Evolutionary conservation across 1,140 invertebrate species (phyloP).

Genomic region (Drosophila ficusphila): DNA sequence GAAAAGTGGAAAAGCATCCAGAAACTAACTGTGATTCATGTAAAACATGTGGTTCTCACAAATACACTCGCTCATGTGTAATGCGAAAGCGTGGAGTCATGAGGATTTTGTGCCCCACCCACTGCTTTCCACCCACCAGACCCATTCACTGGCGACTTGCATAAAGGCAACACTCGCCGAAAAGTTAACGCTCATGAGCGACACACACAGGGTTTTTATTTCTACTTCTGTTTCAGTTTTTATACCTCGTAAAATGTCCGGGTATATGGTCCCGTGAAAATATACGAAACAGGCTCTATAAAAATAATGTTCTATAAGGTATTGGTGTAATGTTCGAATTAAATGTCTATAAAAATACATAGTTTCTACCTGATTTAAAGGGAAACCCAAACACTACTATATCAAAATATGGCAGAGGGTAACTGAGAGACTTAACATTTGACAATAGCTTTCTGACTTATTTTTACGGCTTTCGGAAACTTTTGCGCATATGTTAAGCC

Average conservation of each 20-base stretch:
- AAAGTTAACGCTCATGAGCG: slow-evolving; percentile 42
- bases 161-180: slow-evolving; percentile 37
- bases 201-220: slow-evolving; percentile 28
- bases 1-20: slow-evolving; percentile 39
- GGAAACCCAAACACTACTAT: no score
- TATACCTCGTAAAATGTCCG: neutral
- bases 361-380: neutral
- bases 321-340: neutral
- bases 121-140: neutral
- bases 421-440: neutral
- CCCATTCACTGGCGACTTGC: neutral
- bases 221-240: slow-evolving; percentile 17
- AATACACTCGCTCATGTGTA: slow-evolving; percentile 42
- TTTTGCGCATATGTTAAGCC: slow-evolving; percentile 31
- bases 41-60: slow-evolving; percentile 44
- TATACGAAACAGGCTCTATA: neutral
- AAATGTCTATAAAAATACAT: neutral
- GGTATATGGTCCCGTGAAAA: neutral
- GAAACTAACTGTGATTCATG: slow-evolving; percentile 57
- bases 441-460: rapidly evolving
- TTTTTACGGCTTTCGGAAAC: slow-evolving; percentile 24
- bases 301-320: neutral
- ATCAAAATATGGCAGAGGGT: no score
- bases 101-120: neutral
- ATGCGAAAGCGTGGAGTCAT: slow-evolving; percentile 35